Conservation (phyloP, 2,888 invertebrate species). For the Punctoribates punctum region DNA sequence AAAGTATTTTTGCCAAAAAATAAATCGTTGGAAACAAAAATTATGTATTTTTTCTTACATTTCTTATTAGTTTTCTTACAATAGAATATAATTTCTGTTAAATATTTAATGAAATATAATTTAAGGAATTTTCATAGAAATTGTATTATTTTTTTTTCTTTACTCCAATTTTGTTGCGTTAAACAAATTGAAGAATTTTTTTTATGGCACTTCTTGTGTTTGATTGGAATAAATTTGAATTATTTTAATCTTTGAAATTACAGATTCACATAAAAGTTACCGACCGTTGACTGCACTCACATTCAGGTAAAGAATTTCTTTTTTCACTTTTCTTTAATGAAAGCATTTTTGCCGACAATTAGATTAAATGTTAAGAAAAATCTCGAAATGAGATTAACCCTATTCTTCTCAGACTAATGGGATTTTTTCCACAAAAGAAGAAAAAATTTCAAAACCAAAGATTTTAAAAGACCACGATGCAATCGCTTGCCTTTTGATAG, state of each 20-base stretch:
- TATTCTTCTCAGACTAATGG: neutral
- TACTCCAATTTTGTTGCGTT: neutral
- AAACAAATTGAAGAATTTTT: too few relatives aligned
- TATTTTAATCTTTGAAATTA: neutral
- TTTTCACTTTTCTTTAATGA: constrained; percentile 5
- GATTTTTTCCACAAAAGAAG: neutral
- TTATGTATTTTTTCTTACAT: neutral
- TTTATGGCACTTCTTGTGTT: too few relatives aligned
- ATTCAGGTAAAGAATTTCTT: constrained; percentile 67
- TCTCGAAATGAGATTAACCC: neutral
- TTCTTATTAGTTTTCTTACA: too few relatives aligned
- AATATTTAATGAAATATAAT: too few relatives aligned
- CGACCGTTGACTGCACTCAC: constrained; percentile 75
- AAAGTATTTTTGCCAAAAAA: neutral
- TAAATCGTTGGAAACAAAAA: neutral
- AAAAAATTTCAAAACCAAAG: neutral
- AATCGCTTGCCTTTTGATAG: too few relatives aligned
- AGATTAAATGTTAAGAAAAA: constrained; percentile 2
- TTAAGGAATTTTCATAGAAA: too few relatives aligned
- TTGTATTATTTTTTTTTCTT: too few relatives aligned
- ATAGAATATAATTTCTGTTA: too few relatives aligned
- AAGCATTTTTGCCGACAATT: neutral
- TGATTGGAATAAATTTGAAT: neutral
- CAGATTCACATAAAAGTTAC: constrained; percentile 70
- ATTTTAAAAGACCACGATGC: too few relatives aligned